Evolutionary conservation across 2,888 invertebrate species (phyloP), one percentile per base, ranked within the genome.

Genomic region (Agrochola macilenta): DNA sequence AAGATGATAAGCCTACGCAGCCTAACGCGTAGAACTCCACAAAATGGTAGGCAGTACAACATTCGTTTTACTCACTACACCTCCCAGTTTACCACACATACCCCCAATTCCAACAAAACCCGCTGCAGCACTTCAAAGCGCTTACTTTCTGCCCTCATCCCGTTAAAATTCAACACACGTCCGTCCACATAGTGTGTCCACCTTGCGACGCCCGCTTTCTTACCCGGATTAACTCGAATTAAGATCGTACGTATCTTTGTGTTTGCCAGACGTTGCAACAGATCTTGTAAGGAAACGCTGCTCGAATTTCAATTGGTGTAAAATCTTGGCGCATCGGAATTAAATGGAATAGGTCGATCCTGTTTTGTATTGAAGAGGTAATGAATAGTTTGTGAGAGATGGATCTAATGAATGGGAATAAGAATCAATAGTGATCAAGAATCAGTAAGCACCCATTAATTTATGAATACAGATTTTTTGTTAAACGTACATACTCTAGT

Each of bases 191-290:
- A 91, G 90, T 90, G 91, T 93, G 94, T 94, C 94, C 94, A 94
- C 94, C 94, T 93, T 92, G 90, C 92, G 90, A 91, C 91, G 91
- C 92, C 90, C 90, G 94, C 93, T 93, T 94, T 93, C 94, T 95
- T 95, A 92, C 92, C 90, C 90, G 95, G 93, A 95, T 95, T 95
- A 96, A 94, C 91, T 93, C 90, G 94, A 95, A 95, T 95, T 96
- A 95, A 95, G 95, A 94, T 93, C 92, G 92, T 92, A 93, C 93
- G 93, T 94, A 92, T 93, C 93, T 94, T 94, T 95, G 92, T 93
- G 91, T 93, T 91, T 92, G 92, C 91, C 89, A 92, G 91, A 91
- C 91, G 90, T 89, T 91, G 91, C 91, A 89, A 91, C 91, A 86
- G 91, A 91, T 91, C 91, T 88, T 88, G 87, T 83, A 83, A 82